These are phyloP conservation scores for Oncorhynchus tshawytscha DNA, from an alignment of 2,113 vertebrate species.

Conservation along the genomic window DNA sequence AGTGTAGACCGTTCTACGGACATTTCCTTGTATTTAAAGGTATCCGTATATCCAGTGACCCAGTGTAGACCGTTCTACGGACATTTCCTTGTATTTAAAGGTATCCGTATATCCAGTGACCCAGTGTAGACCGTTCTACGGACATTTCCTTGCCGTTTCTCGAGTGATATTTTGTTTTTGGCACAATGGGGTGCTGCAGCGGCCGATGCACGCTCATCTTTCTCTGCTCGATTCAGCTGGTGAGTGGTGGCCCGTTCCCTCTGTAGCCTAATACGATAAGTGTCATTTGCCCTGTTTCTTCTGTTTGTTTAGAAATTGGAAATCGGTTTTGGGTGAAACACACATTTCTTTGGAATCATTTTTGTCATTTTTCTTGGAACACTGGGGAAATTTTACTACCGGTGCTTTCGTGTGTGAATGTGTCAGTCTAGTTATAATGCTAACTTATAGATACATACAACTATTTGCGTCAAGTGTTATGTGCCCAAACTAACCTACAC, in stretches of 20 bases:
- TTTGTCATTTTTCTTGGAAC: background rate
- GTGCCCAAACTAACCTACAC: background rate
- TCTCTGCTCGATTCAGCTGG: slow-evolving; percentile 87
- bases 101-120: slow-evolving; percentile 12
- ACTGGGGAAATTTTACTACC: background rate
- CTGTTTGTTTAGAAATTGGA: no score
- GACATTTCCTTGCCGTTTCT: slow-evolving; percentile 2
- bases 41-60: slow-evolving; percentile 7
- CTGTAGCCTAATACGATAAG: background rate
- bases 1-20: slow-evolving; percentile 6
- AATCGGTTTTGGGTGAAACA: no score
- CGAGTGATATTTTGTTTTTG: slow-evolving; percentile 35
- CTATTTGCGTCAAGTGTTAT: no score
- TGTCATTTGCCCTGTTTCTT: background rate
- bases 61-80: slow-evolving; percentile 5
- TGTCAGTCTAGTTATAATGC: background rate
- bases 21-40: slow-evolving; percentile 27
- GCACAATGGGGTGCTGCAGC: slow-evolving; percentile 85
- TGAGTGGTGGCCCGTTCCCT: slow-evolving; percentile 65
- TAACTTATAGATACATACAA: background rate
- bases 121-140: slow-evolving; percentile 5
- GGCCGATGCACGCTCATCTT: slow-evolving; percentile 84
- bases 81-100: slow-evolving; percentile 32
- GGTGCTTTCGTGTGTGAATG: background rate
- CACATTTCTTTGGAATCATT: no score